Conservation (phyloP, 1,140 invertebrate species). For the Planococcus citri region DNA sequence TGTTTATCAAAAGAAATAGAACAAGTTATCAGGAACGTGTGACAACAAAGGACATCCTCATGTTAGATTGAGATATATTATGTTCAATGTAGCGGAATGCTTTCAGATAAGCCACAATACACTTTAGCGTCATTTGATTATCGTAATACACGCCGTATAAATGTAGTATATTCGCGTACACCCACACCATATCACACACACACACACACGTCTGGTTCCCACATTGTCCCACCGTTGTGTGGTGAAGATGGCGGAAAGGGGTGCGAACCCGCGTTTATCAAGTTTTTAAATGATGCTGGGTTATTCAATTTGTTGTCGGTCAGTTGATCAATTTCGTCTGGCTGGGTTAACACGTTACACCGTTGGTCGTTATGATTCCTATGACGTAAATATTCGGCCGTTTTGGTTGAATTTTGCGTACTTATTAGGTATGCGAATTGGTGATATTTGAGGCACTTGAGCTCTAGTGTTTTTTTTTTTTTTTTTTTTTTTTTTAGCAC, state of each 20-base stretch:
- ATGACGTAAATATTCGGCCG: no score
- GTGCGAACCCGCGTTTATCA: no score
- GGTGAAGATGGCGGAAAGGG: no score
- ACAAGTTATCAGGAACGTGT: constrained; percentile 5
- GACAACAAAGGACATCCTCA: constrained; percentile 15
- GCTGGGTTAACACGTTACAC: not conserved
- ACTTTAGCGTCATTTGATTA: constrained; percentile 15
- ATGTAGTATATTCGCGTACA: no score
- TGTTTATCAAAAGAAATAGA: not conserved
- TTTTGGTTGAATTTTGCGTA: no score
- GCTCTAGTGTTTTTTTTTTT: no score
- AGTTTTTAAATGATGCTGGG: not conserved
- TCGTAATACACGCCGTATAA: not conserved
- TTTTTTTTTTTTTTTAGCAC: no score
- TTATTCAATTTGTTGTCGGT: constrained; percentile 16
- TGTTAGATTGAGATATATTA: constrained; percentile 8
- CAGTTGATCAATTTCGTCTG: constrained; percentile 14
- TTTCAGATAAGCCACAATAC: constrained; percentile 18
- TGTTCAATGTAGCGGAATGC: constrained; percentile 16
- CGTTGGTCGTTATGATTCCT: not conserved
- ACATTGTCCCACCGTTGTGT: not conserved
- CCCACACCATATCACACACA: not conserved
- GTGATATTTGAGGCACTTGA: no score
- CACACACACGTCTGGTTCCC: not conserved
- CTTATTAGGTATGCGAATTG: no score